Evolutionary conservation across 2,888 invertebrate genomes (phyloP), one percentile per base, ranked within the genome.

Genomic region (Halictus ligatus): DNA sequence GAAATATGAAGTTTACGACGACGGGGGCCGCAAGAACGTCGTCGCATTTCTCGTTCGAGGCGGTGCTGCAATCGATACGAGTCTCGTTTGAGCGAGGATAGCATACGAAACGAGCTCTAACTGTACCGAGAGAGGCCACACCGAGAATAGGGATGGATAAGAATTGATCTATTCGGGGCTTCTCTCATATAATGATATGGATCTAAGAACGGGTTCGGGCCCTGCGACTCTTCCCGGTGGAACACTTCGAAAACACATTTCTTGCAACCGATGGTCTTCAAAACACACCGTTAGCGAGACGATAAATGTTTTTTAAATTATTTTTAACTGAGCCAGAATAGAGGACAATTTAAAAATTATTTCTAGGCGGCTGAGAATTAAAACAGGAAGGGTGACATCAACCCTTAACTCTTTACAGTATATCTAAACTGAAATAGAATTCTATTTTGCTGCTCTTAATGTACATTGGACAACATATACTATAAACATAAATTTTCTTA

Each of bases 31-130:
- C 58, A 75, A 73, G 58, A 25, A 64, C 75, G 72, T 29, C 58
- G 48, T 15, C 21, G 71, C 75, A 86, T 88, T 58, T 86, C 81
- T 77, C 75, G 79, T 83, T 83, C 79, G 74, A 5, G 58, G 5
- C 50, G 58, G 58, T 35, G 21, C 81, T 48, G 75, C 46, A 81
- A 79, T 87, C 81, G 79, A 86, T 86, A 76, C 48, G 77, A 50
- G 71, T 78, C 80, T 79, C 67, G 75, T 86, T 77, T 64, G 79
- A 54, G 80, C 78, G 89, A 78, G 87, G 54, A 81, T 89, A 84
- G 85, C 81, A 86, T 88, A 69, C 77, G 18, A 64, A 83, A 86
- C 75, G 80, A 87, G 76, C 80, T 48, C 74, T 80, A 84, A 83
- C 84, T 75, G 84, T 84, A 83, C 69, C 77, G 67, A 64, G 77